Percentiles rank a stretch among this genome's conserved stretches.
Conservation (phyloP, 1,140 invertebrate species). For the Eupristina koningsbergeri region DNA sequence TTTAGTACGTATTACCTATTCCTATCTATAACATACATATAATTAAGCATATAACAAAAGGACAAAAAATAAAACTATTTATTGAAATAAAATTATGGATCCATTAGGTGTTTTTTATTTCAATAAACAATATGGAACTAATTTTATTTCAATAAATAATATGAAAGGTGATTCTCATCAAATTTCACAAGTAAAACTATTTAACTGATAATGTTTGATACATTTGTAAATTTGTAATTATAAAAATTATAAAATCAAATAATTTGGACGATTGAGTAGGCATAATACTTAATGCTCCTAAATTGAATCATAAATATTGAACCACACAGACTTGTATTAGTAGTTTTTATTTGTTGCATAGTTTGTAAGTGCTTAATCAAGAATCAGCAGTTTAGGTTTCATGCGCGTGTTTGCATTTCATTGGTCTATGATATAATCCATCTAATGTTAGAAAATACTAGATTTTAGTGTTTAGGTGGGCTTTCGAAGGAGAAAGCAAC, state of each 20-base stretch:
- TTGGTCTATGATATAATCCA: slow-evolving; percentile 10
- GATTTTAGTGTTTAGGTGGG: not conserved
- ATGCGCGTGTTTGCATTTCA: slow-evolving; percentile 3
- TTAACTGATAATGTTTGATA: no score
- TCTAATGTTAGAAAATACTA: not conserved
- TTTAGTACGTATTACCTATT: no score
- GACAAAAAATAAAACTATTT: no score
- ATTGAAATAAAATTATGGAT: no score
- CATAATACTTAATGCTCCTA: slow-evolving; percentile 4
- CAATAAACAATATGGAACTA: no score
- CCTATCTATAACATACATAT: no score
- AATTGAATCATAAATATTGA: slow-evolving; percentile 26
- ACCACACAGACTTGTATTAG: not conserved
- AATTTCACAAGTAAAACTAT: no score
- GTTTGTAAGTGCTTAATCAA: slow-evolving; percentile 14
- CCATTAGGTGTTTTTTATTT: no score
- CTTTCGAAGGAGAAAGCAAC: not conserved
- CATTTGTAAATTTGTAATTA: no score
- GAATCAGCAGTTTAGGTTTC: slow-evolving; percentile 16
- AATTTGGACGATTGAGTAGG: not conserved
- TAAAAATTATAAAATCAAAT: slow-evolving; percentile 16
- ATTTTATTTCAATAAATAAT: no score
- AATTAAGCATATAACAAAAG: no score
- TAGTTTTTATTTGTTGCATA: slow-evolving; percentile 10
- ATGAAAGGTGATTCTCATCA: no score